Evolutionary conservation across 92 coral and sea anemone genomes (phyloP).

Genomic region (Zoanthus sociatus): DNA sequence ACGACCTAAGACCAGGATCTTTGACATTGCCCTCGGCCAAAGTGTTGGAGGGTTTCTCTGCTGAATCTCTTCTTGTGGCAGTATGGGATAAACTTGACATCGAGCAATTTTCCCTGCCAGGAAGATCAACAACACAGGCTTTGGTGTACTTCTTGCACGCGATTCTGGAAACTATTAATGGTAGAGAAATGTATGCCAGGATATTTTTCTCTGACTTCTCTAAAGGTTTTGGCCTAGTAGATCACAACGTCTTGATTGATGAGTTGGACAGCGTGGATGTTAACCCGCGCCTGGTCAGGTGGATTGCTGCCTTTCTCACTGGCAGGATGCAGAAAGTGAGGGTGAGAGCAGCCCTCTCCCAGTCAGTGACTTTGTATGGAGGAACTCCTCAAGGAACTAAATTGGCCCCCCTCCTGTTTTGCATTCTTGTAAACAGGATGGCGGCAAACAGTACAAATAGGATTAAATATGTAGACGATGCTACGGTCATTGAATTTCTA

Average conservation of each 20-base stretch:
- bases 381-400: conserved; percentile 53
- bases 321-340: conserved; percentile 7
- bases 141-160: conserved; percentile 22
- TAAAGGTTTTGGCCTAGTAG: conserved; percentile 12
- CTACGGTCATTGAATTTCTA: conserved; percentile 41
- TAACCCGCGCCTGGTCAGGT: neutral
- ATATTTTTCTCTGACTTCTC: conserved; percentile 20
- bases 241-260: neutral
- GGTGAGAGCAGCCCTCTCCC: neutral
- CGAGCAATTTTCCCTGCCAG: neutral
- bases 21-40: conserved; percentile 38
- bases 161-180: conserved; percentile 30
- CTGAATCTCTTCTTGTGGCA: conserved; percentile 17
- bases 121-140: conserved; percentile 53
- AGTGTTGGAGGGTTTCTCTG: conserved; percentile 37
- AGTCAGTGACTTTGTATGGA: conserved; percentile 13
- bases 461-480: conserved; percentile 46
- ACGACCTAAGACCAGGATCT: conserved; percentile 54
- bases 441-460: neutral
- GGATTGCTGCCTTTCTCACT: conserved; percentile 4
- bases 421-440: conserved; percentile 38
- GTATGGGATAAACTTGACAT: neutral
- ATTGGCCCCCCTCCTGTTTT: conserved; percentile 9
- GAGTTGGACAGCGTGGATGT: neutral
- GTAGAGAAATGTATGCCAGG: conserved; percentile 20